phyloP scores from a whole-genome alignment of 2,797 vertebrate genomes.

The Cirrhinus mrigala region DNA sequence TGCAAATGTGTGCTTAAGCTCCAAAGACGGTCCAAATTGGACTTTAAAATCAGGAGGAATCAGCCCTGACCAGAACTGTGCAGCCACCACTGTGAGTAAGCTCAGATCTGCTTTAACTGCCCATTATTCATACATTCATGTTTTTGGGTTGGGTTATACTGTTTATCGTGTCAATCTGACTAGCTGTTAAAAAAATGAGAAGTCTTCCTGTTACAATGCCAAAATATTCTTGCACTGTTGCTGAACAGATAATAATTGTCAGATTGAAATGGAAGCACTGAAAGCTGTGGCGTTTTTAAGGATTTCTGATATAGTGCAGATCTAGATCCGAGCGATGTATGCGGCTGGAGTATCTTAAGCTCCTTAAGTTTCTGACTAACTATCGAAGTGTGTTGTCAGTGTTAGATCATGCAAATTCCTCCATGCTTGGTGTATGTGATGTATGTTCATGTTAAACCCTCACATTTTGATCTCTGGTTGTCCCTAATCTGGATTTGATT shows the following conservation, averaged over 20 bases:
- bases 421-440: conserved; percentile 6
- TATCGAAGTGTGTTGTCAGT: not conserved
- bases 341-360: conserved; percentile 15
- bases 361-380: conserved; percentile 14
- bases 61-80: conserved; percentile 29
- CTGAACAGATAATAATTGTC: conserved; percentile 20
- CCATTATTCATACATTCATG: conserved; percentile 18
- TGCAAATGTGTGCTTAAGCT: conserved; percentile 45
- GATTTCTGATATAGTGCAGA: conserved; percentile 35
- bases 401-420: conserved; percentile 26
- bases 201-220: conserved; percentile 40
- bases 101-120: conserved; percentile 49
- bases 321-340: conserved; percentile 4
- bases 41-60: conserved; percentile 18
- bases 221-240: conserved; percentile 37
- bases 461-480: conserved; percentile 35
- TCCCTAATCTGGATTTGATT: conserved; percentile 46
- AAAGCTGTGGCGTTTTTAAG: conserved; percentile 21
- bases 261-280: not conserved
- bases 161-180: not conserved
- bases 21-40: conserved; percentile 35
- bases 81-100: conserved; percentile 52
- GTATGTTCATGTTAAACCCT: conserved; percentile 43
- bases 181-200: not conserved
- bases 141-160: conserved; percentile 17